Base-by-base conservation (phyloP, 2,888 invertebrate species). In the Trypoxylon attenuatum region DNA sequence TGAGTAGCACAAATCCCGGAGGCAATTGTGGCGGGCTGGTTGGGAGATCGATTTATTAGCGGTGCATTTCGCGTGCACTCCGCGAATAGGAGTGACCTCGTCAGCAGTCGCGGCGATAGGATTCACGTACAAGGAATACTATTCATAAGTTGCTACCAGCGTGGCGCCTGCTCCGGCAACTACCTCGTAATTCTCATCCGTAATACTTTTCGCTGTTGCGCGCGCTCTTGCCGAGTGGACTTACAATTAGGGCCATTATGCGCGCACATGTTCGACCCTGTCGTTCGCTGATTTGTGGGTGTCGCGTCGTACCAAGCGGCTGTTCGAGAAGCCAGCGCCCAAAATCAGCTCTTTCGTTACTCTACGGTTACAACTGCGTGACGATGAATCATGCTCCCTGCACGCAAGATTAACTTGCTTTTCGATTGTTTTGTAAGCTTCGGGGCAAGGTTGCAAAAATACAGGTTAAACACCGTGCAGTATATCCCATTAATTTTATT, bases 111-210 rank as follows among this genome's bases (percentile, higher is more conserved):
- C 42, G 46, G 66, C 53, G 74, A 71, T 69, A 69, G 69, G 74
- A 74, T 74, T 62, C 61, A 29, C 46, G 56, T 65, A 75, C 77
- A 76, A 76, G 55, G 77, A 76, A 72, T 72, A 74, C 75, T 77
- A 76, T 76, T 76, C 77, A 76, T 77, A 66, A 76, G 58, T 50
- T 55, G 57, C 52, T 43, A 52, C 45, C 33, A 41, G 47, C 41
- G 50, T 62, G 71, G 60, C 57, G 61, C 53, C 66, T 57, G 61
- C 64, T 61, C 33, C 33, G 8, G 33, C 33, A 33, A 46, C 62
- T 63, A 71, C 63, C 69, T 72, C 65, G 66, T 72, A 64, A 76
- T 72, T 72, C 63, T 72, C 69, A 59, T 65, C 52, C 49, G 42
- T 21, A 18, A 18, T 10, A 16, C 53, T 57, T 59, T 51, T 59